Conservation (phyloP, 2,888 invertebrate species). For the Drosophila meridionalis region DNA sequence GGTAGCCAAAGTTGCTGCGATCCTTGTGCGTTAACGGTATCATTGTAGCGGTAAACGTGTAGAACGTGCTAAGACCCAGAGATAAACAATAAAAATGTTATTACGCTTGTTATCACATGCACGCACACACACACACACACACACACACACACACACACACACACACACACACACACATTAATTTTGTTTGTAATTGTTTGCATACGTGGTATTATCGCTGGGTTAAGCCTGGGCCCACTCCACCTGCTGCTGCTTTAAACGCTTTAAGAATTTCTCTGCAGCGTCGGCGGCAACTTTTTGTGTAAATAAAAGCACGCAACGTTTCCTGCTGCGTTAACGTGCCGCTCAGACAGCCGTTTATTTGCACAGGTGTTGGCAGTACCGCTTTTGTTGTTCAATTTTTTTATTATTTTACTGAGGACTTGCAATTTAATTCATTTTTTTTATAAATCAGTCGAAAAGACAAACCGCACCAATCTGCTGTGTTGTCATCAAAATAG, state of each 20-base stretch:
- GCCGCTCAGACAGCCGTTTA: constrained; percentile 35
- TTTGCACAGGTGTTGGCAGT: constrained; percentile 58
- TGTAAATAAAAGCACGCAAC: constrained; percentile 36
- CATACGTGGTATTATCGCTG: constrained; percentile 83
- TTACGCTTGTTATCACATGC: constrained; percentile 42
- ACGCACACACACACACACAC: not conserved
- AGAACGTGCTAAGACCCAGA: constrained; percentile 6
- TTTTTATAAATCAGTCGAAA: constrained; percentile 31
- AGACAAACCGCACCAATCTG: constrained; percentile 62
- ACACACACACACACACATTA: constrained; percentile 1
- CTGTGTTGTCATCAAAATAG: constrained; percentile 73
- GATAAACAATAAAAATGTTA: constrained; percentile 13
- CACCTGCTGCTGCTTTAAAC: constrained; percentile 46
- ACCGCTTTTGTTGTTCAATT: constrained; percentile 30
- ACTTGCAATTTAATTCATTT: constrained; percentile 71
- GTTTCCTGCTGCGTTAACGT: constrained; percentile 54
- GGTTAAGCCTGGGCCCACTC: constrained; percentile 42
- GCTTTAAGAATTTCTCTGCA: constrained; percentile 52
- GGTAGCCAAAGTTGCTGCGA: constrained; percentile 87
- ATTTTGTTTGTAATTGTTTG: constrained; percentile 63
- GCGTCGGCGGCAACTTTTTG: constrained; percentile 40
- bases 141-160: constrained; percentile 6
- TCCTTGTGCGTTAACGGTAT: constrained; percentile 91
- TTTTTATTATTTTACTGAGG: constrained; percentile 31
- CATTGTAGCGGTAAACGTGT: constrained; percentile 60